Conservation (phyloP, 2,113 vertebrate species). For the Phylloscopus trochiloides region DNA sequence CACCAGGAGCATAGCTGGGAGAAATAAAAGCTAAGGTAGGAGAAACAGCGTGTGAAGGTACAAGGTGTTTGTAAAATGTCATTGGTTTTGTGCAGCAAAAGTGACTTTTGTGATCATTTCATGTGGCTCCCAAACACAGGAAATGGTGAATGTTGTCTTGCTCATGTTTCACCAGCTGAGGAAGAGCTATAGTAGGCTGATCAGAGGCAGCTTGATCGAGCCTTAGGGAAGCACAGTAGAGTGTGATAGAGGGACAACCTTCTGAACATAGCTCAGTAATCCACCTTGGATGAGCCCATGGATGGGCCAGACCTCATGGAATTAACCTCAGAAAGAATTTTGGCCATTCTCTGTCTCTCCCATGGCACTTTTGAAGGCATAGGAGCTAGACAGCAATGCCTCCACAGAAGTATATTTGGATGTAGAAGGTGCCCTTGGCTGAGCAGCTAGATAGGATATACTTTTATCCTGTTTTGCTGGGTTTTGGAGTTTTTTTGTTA, state of each 20-base stretch:
- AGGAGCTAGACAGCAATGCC: not conserved
- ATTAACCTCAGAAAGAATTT: not conserved
- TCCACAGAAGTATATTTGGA: not conserved
- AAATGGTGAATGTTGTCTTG: not conserved
- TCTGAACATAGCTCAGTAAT: not conserved
- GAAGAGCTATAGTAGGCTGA: not conserved
- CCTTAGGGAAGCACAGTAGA: not conserved
- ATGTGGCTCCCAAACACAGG: not conserved
- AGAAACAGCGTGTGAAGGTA: not conserved
- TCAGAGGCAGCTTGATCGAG: not conserved
- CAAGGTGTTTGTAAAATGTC: not conserved
- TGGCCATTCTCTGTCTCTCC: not conserved
- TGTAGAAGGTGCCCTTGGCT: not conserved
- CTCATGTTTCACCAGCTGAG: not conserved
- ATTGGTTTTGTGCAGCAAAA: not conserved
- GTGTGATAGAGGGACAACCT: not conserved
- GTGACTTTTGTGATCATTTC: not conserved
- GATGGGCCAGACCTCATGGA: not conserved
- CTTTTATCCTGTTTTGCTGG: not conserved
- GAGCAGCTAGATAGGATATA: not conserved
- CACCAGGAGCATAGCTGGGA: conserved; percentile 18
- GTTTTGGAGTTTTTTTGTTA: not conserved
- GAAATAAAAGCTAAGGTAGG: not conserved
- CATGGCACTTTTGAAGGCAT: not conserved
- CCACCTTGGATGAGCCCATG: not conserved